Percentiles rank a stretch among this genome's conserved stretches.
phyloP scores from a whole-genome alignment of 2,888 invertebrate species.

The Callinectes sapidus region DNA sequence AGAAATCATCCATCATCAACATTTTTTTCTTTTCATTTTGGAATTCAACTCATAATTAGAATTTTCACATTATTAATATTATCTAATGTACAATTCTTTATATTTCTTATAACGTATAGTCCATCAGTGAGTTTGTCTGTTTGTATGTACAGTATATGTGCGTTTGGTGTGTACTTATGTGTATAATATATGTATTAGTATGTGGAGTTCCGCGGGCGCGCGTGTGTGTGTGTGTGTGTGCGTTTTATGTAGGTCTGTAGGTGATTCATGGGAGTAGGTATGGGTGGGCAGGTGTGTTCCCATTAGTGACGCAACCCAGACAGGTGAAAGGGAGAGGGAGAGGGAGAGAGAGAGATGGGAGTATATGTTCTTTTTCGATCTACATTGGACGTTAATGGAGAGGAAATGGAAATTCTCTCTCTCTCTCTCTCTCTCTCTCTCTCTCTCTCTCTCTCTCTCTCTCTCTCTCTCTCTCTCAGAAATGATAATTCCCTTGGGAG shows the following conservation, averaged over 20 bases:
- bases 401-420: conserved; percentile 26
- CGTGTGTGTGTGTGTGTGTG: background rate
- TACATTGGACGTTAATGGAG: background rate
- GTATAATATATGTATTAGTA: background rate
- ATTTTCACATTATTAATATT: too few species aligned
- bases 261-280: background rate
- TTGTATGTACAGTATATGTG: background rate
- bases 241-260: background rate
- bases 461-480: background rate
- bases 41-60: too few species aligned
- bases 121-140: too few species aligned
- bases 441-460: background rate
- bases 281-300: background rate
- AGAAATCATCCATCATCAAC: too few species aligned
- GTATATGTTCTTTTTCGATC: background rate
- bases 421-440: background rate
- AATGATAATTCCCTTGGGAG: too few species aligned
- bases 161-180: background rate
- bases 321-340: background rate
- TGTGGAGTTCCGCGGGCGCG: background rate
- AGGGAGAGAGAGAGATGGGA: background rate
- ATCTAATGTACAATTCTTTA: too few species aligned
- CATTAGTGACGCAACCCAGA: background rate
- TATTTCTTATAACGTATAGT: too few species aligned
- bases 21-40: too few species aligned